These are phyloP conservation scores for Cheilosia vernalis DNA, from an alignment of 2,888 invertebrate genomes.

Conservation along the genomic window DNA sequence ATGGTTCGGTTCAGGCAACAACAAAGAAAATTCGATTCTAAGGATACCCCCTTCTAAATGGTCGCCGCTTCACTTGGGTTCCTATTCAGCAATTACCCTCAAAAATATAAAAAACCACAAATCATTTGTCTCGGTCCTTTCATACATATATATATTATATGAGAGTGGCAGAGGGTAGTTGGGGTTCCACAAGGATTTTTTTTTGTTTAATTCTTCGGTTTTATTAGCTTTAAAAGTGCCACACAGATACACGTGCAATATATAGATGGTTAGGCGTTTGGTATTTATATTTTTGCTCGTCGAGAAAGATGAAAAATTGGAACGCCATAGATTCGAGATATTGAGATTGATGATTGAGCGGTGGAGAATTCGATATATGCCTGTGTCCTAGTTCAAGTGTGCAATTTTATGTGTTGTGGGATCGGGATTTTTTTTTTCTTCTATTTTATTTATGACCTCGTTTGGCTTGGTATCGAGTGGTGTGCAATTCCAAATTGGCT, in stretches of 20 bases:
- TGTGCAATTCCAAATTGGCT: conserved; percentile 25
- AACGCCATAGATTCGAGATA: conserved; percentile 72
- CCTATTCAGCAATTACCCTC: conserved; percentile 73
- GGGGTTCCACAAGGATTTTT: conserved; percentile 15
- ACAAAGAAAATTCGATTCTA: neutral
- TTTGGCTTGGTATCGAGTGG: conserved; percentile 53
- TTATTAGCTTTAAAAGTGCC: conserved; percentile 71
- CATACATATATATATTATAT: neutral
- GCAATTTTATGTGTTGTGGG: conserved; percentile 45
- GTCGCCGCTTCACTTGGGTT: conserved; percentile 62
- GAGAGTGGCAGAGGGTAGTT: conserved; percentile 14
- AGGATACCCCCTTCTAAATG: conserved; percentile 55
- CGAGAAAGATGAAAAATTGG: conserved; percentile 68
- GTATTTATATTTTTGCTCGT: conserved; percentile 7
- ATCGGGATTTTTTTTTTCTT: neutral
- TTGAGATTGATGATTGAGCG: conserved; percentile 72
- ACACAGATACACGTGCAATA: conserved; percentile 30
- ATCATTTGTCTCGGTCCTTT: conserved; percentile 72
- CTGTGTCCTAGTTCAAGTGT: conserved; percentile 54
- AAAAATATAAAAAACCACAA: conserved; percentile 73
- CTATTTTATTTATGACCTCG: conserved; percentile 64
- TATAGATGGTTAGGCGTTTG: conserved; percentile 30
- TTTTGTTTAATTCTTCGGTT: conserved; percentile 51
- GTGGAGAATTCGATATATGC: conserved; percentile 20
- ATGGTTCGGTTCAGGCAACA: neutral